Percentiles rank a stretch among this genome's conserved stretches.
Conservation (phyloP, 2,113 vertebrate genomes). For the Petromus typicus region DNA sequence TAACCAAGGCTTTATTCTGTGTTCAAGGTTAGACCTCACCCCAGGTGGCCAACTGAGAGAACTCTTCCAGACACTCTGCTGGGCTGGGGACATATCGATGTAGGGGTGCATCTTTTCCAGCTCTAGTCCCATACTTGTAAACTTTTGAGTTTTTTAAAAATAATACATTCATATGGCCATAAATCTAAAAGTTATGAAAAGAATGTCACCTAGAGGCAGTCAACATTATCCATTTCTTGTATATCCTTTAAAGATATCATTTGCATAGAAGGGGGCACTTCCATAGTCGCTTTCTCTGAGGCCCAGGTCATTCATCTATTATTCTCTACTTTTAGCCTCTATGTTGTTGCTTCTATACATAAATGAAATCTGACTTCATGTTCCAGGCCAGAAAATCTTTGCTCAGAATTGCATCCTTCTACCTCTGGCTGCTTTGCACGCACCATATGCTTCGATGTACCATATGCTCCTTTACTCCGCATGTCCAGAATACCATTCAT, state of each 20-base stretch:
- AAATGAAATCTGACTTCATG: not conserved
- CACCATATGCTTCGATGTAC: no score
- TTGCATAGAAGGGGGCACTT: not conserved
- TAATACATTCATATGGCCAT: not conserved
- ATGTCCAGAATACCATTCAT: not conserved
- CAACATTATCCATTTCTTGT: not conserved
- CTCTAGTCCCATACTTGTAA: not conserved
- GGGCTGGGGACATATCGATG: no score
- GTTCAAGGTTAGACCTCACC: not conserved
- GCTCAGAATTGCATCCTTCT: not conserved
- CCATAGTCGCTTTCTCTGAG: not conserved
- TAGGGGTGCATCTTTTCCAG: not conserved
- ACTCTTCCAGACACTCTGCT: not conserved
- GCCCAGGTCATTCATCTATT: not conserved
- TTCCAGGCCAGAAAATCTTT: not conserved
- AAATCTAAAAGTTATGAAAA: not conserved
- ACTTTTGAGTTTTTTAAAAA: not conserved
- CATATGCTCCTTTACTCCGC: not conserved
- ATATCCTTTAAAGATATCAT: not conserved
- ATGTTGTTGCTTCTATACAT: not conserved
- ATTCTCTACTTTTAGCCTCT: not conserved
- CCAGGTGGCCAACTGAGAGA: rapidly evolving
- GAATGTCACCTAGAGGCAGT: not conserved
- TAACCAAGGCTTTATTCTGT: not conserved
- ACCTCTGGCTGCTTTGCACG: not conserved